Conservation (phyloP, 2,797 vertebrate species). For the Oryzias dopingdopingensis region DNA sequence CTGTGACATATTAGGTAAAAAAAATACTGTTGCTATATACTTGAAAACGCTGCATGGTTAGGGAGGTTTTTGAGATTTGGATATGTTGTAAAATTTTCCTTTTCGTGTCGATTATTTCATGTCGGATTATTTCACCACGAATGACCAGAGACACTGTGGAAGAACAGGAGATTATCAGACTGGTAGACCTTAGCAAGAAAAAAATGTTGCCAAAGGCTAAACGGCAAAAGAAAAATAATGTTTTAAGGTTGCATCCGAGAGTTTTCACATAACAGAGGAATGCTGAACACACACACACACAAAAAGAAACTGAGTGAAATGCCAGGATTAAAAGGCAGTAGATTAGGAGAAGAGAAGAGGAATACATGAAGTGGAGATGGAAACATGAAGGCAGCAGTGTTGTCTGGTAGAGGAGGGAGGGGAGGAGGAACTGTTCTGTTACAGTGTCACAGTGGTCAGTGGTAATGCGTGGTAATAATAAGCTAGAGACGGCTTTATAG, state of each 20-base stretch:
- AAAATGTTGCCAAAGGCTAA: conserved; percentile 8
- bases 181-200: conserved; percentile 9
- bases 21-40: too few relatives aligned
- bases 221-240: neutral
- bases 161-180: neutral
- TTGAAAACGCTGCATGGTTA: too few relatives aligned
- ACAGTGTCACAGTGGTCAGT: conserved; percentile 50
- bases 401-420: conserved; percentile 3
- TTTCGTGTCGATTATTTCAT: too few relatives aligned
- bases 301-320: conserved; percentile 28
- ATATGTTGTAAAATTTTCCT: too few relatives aligned
- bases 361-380: conserved; percentile 11
- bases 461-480: conserved; percentile 61
- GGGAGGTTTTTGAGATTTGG: too few relatives aligned
- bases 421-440: conserved; percentile 47
- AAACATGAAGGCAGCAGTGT: neutral
- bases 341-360: conserved; percentile 3
- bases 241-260: conserved; percentile 45
- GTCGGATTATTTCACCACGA: too few relatives aligned
- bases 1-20: too few relatives aligned
- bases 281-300: conserved; percentile 22
- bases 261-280: conserved; percentile 45
- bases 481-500: conserved; percentile 56
- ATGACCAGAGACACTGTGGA: neutral
- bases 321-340: conserved; percentile 28